Evolutionary conservation across 2,797 vertebrate genomes (phyloP).

Genomic region (Gila robusta): DNA sequence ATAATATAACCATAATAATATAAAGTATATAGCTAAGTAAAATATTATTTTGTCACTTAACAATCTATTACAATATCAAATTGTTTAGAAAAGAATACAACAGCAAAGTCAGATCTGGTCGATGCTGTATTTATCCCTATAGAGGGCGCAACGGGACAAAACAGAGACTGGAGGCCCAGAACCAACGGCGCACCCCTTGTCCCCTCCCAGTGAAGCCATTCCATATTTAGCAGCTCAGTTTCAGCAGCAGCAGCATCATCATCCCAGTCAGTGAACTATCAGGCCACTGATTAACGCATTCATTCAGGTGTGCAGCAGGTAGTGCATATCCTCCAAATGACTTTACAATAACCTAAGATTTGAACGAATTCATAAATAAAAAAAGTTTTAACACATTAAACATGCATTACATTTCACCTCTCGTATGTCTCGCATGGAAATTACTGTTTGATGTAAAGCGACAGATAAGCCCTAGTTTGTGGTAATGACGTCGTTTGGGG

Average conservation of each 20-base stretch:
- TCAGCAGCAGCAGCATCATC: conserved; percentile 24
- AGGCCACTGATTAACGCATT: neutral
- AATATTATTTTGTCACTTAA: neutral
- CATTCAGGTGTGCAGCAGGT: conserved; percentile 22
- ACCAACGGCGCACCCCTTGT: no score
- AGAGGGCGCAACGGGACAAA: conserved; percentile 32
- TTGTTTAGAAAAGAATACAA: neutral
- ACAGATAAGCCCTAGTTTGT: conserved; percentile 2
- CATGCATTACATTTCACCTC: neutral
- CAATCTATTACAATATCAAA: neutral
- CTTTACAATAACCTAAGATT: neutral
- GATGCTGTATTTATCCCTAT: neutral
- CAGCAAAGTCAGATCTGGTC: neutral
- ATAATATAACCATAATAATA: neutral
- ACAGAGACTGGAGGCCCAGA: neutral
- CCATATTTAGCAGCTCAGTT: conserved; percentile 39
- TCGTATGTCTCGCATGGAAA: neutral
- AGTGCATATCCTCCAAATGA: neutral
- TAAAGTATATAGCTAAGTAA: neutral
- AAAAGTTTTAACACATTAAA: no score
- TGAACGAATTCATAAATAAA: neutral
- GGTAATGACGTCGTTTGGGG: conserved; percentile 23
- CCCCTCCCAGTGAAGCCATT: neutral
- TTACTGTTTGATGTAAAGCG: neutral
- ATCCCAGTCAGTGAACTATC: neutral